Percentiles rank a stretch among this genome's conserved stretches.
Evolutionary conservation across 2,888 invertebrate genomes (phyloP).

Genomic region (Phasia obesa): DNA sequence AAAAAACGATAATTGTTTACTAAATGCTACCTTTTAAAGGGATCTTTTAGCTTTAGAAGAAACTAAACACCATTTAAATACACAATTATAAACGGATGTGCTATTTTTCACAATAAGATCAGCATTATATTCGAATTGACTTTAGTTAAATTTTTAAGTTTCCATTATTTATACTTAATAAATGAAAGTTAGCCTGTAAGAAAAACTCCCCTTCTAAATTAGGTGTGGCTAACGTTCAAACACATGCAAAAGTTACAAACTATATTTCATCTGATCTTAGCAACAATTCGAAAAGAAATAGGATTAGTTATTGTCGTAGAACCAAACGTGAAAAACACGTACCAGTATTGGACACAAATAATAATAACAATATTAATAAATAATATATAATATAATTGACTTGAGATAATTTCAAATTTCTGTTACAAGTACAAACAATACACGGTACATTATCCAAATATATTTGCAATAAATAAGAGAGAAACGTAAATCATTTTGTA

Average conservation of each 20-base stretch:
- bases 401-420: conserved; percentile 24
- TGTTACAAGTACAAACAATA: neutral
- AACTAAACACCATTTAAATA: neutral
- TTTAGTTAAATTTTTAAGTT: neutral
- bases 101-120: neutral
- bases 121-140: neutral
- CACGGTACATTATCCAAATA: neutral
- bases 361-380: conserved; percentile 33
- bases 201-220: conserved; percentile 68
- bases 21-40: too few relatives aligned
- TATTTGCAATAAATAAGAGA: neutral
- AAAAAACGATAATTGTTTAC: too few relatives aligned
- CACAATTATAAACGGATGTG: conserved; percentile 30
- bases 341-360: neutral
- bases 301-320: conserved; percentile 20
- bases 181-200: conserved; percentile 11
- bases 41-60: too few relatives aligned
- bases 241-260: neutral
- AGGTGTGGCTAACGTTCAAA: conserved; percentile 58
- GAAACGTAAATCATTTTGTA: conserved; percentile 19
- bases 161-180: neutral
- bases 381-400: conserved; percentile 45
- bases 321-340: conserved; percentile 9
- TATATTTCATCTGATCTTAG: conserved; percentile 12
- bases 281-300: conserved; percentile 11